Conservation (phyloP, 2,888 invertebrate species). For the Eulithis testata region DNA sequence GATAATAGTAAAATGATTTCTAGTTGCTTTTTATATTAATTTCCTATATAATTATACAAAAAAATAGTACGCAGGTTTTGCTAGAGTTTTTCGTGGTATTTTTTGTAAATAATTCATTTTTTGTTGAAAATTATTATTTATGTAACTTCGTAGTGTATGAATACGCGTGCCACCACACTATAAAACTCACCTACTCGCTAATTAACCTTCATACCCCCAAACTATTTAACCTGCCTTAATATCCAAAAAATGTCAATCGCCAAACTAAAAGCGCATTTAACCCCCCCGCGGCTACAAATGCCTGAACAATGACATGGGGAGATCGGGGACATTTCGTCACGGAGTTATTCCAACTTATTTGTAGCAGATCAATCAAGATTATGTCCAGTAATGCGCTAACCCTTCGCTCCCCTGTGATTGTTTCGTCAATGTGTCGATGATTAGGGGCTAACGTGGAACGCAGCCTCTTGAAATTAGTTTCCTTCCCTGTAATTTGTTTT, state of each 20-base stretch:
- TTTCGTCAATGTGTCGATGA: conserved; percentile 76
- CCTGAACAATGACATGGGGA: conserved; percentile 27
- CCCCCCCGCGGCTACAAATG: conserved; percentile 35
- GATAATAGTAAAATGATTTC: no score
- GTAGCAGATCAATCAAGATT: conserved; percentile 83
- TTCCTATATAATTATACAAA: no score
- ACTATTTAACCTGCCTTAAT: conserved; percentile 20
- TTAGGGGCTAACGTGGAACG: conserved; percentile 65
- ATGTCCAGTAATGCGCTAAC: conserved; percentile 73
- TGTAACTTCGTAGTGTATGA: neutral
- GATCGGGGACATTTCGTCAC: conserved; percentile 44
- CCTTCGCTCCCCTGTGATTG: conserved; percentile 70
- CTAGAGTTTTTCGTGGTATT: no score
- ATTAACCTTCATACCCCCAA: conserved; percentile 16
- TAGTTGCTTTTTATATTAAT: no score
- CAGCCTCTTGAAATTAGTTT: conserved; percentile 54
- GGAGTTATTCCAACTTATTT: conserved; percentile 67
- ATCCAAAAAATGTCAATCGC: conserved; percentile 30
- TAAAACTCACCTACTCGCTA: conserved; percentile 1
- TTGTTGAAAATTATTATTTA: neutral
- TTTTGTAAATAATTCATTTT: no score
- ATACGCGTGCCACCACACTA: conserved; percentile 12
- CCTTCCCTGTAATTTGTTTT: conserved; percentile 49
- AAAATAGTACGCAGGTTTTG: no score
- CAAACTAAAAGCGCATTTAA: conserved; percentile 40